phyloP scores from a whole-genome alignment of 1,140 invertebrate genomes.

The Campodea augens region DNA sequence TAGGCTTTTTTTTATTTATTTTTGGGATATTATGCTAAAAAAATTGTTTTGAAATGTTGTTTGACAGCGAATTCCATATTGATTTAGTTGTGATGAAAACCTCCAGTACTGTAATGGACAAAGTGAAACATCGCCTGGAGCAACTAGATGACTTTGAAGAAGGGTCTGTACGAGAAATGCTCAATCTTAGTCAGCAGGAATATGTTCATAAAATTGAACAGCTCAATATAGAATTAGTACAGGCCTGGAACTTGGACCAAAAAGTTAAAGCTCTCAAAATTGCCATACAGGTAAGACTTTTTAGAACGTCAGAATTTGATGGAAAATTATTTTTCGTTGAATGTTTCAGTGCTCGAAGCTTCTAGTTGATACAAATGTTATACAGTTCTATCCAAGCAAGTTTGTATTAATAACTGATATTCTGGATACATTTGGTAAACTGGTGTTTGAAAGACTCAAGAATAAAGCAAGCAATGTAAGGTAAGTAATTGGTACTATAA shows the following conservation, averaged over 20 bases:
- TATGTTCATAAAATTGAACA: constrained; percentile 74
- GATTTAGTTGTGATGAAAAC: constrained; percentile 51
- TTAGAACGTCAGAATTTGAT: background rate
- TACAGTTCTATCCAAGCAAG: constrained; percentile 94
- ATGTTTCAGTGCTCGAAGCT: constrained; percentile 67
- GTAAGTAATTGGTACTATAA: constrained; percentile 27
- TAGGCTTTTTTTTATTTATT: constrained; percentile 6
- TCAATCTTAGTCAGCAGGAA: constrained; percentile 78
- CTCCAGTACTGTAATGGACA: constrained; percentile 58
- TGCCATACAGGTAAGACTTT: constrained; percentile 53
- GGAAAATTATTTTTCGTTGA: constrained; percentile 6
- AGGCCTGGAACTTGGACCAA: constrained; percentile 83
- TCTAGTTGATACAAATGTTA: constrained; percentile 63
- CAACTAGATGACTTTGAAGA: constrained; percentile 91
- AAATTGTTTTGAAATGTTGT: no score
- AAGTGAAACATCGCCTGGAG: constrained; percentile 75
- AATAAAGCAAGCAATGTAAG: constrained; percentile 50
- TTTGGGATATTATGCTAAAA: constrained; percentile 9
- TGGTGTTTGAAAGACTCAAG: constrained; percentile 73
- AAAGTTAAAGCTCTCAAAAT: constrained; percentile 92
- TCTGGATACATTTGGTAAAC: constrained; percentile 79
- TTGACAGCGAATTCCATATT: no score
- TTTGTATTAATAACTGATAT: constrained; percentile 92
- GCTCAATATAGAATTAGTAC: constrained; percentile 67
- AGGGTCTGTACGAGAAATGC: constrained; percentile 63